A percentile compares a stretch with the other conserved stretches of the same genome.
Conservation (phyloP, 1,140 invertebrate species). For the Agrilus planipennis region DNA sequence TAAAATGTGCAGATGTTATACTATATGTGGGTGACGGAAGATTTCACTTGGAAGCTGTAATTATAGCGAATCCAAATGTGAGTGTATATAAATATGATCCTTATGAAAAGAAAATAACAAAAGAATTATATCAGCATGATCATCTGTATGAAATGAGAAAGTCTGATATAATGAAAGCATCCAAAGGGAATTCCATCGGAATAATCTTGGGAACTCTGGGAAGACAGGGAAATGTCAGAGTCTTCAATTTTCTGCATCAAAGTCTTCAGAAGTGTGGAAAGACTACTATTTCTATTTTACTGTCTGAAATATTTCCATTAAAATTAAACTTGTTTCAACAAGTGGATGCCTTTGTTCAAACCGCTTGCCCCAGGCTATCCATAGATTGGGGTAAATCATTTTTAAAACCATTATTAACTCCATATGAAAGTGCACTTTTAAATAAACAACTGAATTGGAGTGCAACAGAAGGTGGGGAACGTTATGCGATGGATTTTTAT, state of each 20-base stretch:
- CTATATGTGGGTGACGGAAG: constrained; percentile 95
- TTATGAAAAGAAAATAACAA: constrained; percentile 89
- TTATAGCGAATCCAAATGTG: constrained; percentile 93
- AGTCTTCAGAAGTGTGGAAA: constrained; percentile 53
- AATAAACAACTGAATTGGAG: constrained; percentile 62
- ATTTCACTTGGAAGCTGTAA: constrained; percentile 95
- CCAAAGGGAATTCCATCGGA: constrained; percentile 60
- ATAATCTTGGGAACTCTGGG: constrained; percentile 93
- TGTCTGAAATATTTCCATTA: constrained; percentile 94
- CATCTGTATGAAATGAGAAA: constrained; percentile 67
- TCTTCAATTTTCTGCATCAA: constrained; percentile 61
- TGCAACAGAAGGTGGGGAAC: constrained; percentile 32
- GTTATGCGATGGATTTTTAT: constrained; percentile 99
- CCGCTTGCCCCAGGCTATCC: constrained; percentile 94
- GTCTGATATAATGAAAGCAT: constrained; percentile 57
- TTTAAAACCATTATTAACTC: constrained; percentile 77
- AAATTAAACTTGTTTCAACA: constrained; percentile 74
- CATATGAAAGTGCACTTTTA: constrained; percentile 87
- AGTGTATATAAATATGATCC: constrained; percentile 93
- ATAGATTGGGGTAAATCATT: constrained; percentile 98
- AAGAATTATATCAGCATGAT: constrained; percentile 83
- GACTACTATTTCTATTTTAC: constrained; percentile 64
- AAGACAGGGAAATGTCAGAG: constrained; percentile 76
- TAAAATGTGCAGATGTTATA: constrained; percentile 63
- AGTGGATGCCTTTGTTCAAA: constrained; percentile 79